These are phyloP conservation scores for Mimumesa dahlbomi DNA, from an alignment of 2,888 invertebrate genomes.

Conservation along the genomic window DNA sequence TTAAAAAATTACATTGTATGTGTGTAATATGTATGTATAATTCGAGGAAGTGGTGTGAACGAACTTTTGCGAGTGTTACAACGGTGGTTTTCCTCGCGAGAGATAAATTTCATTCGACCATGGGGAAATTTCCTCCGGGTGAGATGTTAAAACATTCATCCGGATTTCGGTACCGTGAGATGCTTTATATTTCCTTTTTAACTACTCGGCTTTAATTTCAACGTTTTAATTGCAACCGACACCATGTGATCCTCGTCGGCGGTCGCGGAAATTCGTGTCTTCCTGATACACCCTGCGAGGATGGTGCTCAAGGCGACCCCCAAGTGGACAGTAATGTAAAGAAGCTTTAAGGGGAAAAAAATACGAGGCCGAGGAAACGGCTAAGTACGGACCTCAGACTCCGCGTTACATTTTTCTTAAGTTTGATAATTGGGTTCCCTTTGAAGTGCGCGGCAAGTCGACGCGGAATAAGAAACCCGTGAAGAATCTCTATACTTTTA, in stretches of 20 bases:
- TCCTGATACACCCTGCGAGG: constrained; percentile 4
- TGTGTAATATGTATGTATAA: too few relatives aligned
- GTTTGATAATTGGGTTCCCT: constrained; percentile 36
- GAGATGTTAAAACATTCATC: too few relatives aligned
- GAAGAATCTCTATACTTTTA: too few relatives aligned
- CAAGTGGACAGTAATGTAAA: constrained; percentile 6
- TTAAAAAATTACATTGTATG: too few relatives aligned
- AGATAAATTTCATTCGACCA: too few relatives aligned
- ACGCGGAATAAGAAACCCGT: background rate
- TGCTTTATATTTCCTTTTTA: too few relatives aligned
- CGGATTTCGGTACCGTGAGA: too few relatives aligned
- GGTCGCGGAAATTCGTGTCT: constrained; percentile 42
- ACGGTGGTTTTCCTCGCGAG: too few relatives aligned
- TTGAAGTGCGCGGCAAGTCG: background rate
- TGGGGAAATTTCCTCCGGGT: too few relatives aligned
- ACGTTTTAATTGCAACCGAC: constrained; percentile 49
- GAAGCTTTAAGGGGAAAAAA: constrained; percentile 1
- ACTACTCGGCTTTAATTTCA: constrained; percentile 61
- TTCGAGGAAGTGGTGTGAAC: too few relatives aligned
- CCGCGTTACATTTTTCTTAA: constrained; percentile 17
- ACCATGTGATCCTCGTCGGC: constrained; percentile 1
- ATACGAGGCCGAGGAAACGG: background rate
- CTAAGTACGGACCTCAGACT: constrained; percentile 9
- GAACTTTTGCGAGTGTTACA: too few relatives aligned
- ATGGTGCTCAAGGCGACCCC: constrained; percentile 4